phyloP scores from a whole-genome alignment of 2,888 invertebrate genomes.

The Chymomyza procnemis region DNA sequence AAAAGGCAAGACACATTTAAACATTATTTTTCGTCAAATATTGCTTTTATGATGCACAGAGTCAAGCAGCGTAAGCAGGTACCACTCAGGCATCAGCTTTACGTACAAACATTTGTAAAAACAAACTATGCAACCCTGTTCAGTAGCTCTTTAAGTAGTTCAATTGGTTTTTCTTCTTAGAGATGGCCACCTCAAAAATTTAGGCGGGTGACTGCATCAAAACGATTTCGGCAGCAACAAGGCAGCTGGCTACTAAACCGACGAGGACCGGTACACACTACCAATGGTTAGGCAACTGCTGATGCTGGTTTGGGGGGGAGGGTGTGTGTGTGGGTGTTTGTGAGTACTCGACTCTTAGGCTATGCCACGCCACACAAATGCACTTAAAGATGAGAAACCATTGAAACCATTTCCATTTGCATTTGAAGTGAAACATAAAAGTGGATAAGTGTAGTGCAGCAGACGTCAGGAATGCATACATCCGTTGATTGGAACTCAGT shows the following conservation, averaged over 20 bases:
- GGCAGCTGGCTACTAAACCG: slow-evolving; percentile 20
- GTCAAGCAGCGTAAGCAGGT: neutral
- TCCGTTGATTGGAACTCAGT: neutral
- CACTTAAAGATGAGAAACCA: slow-evolving; percentile 53
- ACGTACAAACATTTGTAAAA: neutral
- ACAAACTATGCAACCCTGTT: neutral
- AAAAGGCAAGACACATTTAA: neutral
- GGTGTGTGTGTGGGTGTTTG: too few relatives aligned
- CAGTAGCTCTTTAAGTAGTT: slow-evolving; percentile 1
- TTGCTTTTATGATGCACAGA: neutral
- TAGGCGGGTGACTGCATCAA: slow-evolving; percentile 17
- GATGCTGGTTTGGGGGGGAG: slow-evolving; percentile 7
- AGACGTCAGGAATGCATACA: neutral
- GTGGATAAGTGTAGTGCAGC: neutral
- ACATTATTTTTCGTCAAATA: neutral
- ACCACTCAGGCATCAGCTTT: neutral
- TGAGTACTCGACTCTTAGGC: slow-evolving; percentile 9
- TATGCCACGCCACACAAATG: slow-evolving; percentile 23
- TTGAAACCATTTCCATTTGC: slow-evolving; percentile 49
- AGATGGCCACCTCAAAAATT: slow-evolving; percentile 7
- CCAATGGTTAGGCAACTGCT: neutral
- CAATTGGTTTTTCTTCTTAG: slow-evolving; percentile 1
- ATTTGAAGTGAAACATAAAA: slow-evolving; percentile 46
- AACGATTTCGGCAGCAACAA: slow-evolving; percentile 26
- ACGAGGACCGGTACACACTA: neutral